phyloP scores from a whole-genome alignment of 2,797 vertebrate genomes.

The Varecia variegata region DNA sequence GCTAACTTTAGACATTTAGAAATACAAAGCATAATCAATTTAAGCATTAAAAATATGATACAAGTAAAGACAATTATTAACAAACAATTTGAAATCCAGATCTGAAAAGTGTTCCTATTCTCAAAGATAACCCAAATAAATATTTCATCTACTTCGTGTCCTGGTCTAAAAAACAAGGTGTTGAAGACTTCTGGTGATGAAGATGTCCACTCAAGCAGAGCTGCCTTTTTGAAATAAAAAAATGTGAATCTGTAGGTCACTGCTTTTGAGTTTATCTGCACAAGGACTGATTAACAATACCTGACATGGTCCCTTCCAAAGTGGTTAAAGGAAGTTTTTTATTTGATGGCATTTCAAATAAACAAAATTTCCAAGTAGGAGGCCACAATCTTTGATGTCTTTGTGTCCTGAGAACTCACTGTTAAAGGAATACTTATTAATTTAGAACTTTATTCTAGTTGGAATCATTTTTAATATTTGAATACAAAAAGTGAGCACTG shows the following conservation, averaged over 20 bases:
- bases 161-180: not conserved
- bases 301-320: not conserved
- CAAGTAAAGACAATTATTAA: not conserved
- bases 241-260: not conserved
- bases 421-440: too few species aligned
- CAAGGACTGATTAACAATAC: not conserved
- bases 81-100: not conserved
- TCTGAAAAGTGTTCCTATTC: not conserved
- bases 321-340: not conserved
- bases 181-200: not conserved
- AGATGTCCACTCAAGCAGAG: not conserved
- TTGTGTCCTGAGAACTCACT: not conserved
- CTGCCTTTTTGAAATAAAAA: not conserved
- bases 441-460: conserved; percentile 55
- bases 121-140: not conserved
- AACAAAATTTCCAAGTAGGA: not conserved
- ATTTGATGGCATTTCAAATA: not conserved
- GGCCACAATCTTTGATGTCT: not conserved
- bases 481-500: conserved; percentile 84
- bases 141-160: not conserved
- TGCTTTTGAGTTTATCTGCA: not conserved
- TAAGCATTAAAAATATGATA: not conserved
- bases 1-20: not conserved
- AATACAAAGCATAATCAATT: not conserved
- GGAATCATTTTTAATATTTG: conserved; percentile 82